phyloP scores from a whole-genome alignment of 2,113 vertebrate species.

The Bothrops jararaca region DNA sequence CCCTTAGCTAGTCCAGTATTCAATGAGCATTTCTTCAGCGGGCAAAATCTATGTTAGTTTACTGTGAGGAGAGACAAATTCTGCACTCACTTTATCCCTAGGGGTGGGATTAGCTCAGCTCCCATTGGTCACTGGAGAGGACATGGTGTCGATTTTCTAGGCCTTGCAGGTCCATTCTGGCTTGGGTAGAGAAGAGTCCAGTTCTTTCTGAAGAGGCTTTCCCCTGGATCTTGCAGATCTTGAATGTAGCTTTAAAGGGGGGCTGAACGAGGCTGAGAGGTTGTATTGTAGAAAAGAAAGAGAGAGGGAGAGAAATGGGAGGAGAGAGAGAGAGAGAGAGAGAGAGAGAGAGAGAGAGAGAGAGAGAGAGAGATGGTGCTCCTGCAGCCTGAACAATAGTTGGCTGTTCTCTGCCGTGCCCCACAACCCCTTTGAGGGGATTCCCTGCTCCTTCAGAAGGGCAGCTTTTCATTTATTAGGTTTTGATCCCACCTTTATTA shows the following conservation, averaged over 20 bases:
- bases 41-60: too few species aligned
- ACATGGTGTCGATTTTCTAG: neutral
- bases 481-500: neutral
- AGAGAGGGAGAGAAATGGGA: neutral
- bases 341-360: too few species aligned
- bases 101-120: neutral
- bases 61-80: too few species aligned
- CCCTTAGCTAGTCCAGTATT: too few species aligned
- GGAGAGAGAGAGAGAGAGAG: too few species aligned
- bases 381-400: neutral
- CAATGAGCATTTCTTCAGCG: too few species aligned
- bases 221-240: too few species aligned
- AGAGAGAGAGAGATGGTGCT: neutral
- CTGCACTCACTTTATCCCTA: neutral
- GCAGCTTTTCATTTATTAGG: neutral
- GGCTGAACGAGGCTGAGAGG: too few species aligned
- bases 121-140: too few species aligned
- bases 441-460: neutral
- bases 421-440: neutral
- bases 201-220: too few species aligned
- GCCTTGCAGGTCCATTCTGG: neutral
- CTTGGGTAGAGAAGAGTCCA: neutral
- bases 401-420: neutral
- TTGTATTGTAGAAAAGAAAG: neutral
- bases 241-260: too few species aligned